Conservation (phyloP, 2,113 vertebrate species). For the Peromyscus californicus region DNA sequence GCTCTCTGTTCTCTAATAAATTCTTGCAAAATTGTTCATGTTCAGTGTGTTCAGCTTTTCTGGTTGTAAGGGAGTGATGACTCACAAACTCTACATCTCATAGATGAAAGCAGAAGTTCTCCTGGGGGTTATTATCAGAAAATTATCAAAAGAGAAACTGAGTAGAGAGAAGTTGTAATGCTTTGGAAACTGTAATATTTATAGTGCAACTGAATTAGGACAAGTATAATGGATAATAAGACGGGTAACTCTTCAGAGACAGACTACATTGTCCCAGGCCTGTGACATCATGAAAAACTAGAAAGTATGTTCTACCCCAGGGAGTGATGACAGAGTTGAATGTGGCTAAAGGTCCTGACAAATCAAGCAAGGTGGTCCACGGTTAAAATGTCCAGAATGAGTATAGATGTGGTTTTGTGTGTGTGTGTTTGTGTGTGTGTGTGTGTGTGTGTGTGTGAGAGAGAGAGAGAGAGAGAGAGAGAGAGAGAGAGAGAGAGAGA, state of each 20-base stretch:
- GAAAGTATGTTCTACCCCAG: neutral
- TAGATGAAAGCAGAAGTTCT: neutral
- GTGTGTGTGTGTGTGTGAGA: neutral
- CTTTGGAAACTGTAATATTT: neutral
- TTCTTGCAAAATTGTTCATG: neutral
- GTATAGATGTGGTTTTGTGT: neutral
- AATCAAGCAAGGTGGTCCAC: neutral
- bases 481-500: too few relatives aligned
- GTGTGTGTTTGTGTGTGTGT: neutral
- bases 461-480: too few relatives aligned
- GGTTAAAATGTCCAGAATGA: neutral
- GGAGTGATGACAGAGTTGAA: neutral
- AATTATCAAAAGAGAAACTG: neutral
- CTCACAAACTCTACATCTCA: neutral
- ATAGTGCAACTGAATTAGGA: neutral
- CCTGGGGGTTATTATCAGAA: neutral
- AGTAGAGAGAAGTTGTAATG: neutral
- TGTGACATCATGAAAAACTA: neutral
- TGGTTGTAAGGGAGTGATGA: neutral
- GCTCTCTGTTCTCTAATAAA: neutral
- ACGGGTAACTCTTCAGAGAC: neutral
- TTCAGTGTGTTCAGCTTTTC: neutral
- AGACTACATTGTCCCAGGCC: neutral
- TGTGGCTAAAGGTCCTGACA: neutral
- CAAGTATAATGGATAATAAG: neutral